phyloP scores from a whole-genome alignment of 2,797 vertebrate genomes.

The Champsocephalus esox region DNA sequence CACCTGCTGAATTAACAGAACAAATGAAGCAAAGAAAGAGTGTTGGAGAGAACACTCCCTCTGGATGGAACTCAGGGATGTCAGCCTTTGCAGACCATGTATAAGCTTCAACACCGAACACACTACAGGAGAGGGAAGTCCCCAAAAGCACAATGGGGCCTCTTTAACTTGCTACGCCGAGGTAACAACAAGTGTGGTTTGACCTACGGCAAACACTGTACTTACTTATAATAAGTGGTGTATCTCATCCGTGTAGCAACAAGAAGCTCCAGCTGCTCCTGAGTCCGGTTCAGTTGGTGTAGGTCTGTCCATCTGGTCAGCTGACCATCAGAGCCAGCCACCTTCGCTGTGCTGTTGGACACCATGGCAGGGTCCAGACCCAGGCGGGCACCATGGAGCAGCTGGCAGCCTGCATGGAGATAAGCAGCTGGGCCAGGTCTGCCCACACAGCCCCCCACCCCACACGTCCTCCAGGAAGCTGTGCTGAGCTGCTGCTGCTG shows the following conservation, averaged over 20 bases:
- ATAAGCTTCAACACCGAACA: no score
- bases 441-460: slow-evolving; percentile 9
- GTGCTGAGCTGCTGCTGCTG: neutral
- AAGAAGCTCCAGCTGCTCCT: slow-evolving; percentile 11
- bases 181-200: no score
- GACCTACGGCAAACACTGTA: no score
- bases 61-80: no score
- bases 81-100: no score
- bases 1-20: no score
- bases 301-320: slow-evolving; percentile 2
- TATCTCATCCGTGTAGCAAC: neutral
- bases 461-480: slow-evolving; percentile 9
- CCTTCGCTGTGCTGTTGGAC: slow-evolving; percentile 29
- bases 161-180: no score
- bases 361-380: slow-evolving; percentile 9
- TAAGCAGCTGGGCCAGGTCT: slow-evolving; percentile 34
- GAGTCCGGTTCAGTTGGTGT: slow-evolving; percentile 9
- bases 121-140: no score
- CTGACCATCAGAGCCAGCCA: slow-evolving; percentile 1
- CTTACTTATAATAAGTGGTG: no score
- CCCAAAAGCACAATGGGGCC: no score
- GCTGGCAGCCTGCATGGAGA: slow-evolving; percentile 51
- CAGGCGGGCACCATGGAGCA: slow-evolving; percentile 37
- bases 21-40: no score
- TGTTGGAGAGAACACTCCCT: no score